Conservation (phyloP, 2,113 vertebrate species). For the Dasyornis broadbenti region DNA sequence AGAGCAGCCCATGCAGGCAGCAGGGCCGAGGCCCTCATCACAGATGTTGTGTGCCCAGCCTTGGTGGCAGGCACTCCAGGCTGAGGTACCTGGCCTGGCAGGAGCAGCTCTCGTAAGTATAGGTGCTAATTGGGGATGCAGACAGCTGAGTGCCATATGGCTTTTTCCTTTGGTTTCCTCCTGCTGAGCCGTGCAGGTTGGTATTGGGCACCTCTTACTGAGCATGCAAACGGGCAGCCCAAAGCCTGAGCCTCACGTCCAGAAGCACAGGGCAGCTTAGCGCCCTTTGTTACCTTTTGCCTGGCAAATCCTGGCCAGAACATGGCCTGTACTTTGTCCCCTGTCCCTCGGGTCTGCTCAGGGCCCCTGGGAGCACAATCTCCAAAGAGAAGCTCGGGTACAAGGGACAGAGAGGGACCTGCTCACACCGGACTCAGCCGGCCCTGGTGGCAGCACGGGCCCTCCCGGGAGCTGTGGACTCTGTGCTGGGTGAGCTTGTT, state of each 20-base stretch:
- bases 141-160: not conserved
- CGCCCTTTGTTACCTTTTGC: not conserved
- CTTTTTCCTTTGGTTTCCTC: not conserved
- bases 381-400: not conserved
- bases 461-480: not conserved
- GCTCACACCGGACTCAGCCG: fast-evolving
- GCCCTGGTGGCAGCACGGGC: not conserved
- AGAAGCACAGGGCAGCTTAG: not conserved
- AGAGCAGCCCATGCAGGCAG: fast-evolving
- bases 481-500: not conserved
- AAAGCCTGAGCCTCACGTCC: not conserved
- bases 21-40: not conserved
- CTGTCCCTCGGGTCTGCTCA: not conserved
- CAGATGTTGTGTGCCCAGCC: not conserved
- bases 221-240: not conserved
- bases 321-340: not conserved
- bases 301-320: not conserved
- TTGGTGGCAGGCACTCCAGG: fast-evolving
- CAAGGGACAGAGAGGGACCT: not conserved
- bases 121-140: not conserved
- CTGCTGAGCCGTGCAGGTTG: not conserved
- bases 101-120: not conserved
- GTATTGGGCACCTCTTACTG: not conserved
- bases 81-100: not conserved
- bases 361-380: not conserved